These are phyloP conservation scores for Emydoidea blandingii DNA, from an alignment of 2,797 vertebrate species.

Conservation along the genomic window DNA sequence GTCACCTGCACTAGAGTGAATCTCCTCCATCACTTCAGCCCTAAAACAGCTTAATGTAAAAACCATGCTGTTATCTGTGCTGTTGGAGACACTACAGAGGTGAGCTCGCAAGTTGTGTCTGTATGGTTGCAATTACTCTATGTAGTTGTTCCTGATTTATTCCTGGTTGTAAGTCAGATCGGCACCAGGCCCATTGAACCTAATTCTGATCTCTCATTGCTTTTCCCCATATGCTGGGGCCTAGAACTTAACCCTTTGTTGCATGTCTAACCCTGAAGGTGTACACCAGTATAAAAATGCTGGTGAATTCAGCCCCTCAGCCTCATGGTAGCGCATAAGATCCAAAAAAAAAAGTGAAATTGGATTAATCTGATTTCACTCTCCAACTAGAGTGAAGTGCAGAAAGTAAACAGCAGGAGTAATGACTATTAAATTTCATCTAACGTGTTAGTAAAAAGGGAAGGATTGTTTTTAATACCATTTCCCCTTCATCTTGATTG, in stretches of 20 bases:
- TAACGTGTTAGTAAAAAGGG: slow-evolving; percentile 9
- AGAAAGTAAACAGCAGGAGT: background rate
- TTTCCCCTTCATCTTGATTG: background rate
- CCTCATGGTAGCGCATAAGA: background rate
- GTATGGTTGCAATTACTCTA: fast-evolving
- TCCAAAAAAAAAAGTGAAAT: background rate
- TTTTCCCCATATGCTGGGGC: background rate
- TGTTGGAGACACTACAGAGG: background rate
- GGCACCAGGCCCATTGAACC: background rate
- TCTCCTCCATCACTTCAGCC: background rate
- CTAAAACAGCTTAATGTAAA: background rate
- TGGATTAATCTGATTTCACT: background rate
- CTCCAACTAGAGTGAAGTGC: background rate
- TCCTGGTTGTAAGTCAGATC: background rate
- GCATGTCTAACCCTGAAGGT: background rate
- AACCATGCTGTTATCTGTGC: background rate
- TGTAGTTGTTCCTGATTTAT: background rate
- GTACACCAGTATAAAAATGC: fast-evolving
- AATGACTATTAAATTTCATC: background rate
- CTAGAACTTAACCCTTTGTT: no score
- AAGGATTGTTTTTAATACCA: background rate
- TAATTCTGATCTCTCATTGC: background rate
- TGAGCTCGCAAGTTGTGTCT: no score
- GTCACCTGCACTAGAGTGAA: background rate
- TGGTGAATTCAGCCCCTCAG: background rate